Conservation (phyloP, 2,113 vertebrate species). For the Falco punctatus region DNA sequence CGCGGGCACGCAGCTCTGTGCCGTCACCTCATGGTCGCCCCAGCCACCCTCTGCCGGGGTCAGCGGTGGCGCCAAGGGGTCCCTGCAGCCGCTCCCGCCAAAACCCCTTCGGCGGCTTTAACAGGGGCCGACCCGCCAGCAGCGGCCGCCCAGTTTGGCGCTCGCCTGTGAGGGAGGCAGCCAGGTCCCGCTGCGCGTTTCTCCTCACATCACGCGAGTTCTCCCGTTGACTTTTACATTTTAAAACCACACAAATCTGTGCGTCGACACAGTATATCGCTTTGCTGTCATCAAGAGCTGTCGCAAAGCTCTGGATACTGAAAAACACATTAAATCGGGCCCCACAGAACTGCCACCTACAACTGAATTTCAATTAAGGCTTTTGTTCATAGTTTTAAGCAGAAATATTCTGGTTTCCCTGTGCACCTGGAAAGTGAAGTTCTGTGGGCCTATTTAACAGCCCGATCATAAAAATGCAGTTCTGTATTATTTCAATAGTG, state of each 20-base stretch:
- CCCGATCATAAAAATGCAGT: neutral
- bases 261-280: fast-evolving
- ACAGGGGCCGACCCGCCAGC: too few relatives aligned
- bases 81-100: too few relatives aligned
- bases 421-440: neutral
- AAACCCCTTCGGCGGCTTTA: too few relatives aligned
- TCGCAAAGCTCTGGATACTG: neutral
- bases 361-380: too few relatives aligned
- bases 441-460: neutral
- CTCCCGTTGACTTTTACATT: neutral
- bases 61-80: too few relatives aligned
- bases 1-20: too few relatives aligned
- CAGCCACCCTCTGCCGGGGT: too few relatives aligned
- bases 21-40: too few relatives aligned
- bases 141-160: too few relatives aligned
- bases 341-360: neutral
- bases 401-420: neutral
- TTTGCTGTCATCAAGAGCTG: neutral
- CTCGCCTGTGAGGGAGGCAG: too few relatives aligned
- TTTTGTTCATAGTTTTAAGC: neutral
- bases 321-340: neutral
- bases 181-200: too few relatives aligned
- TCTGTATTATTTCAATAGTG: neutral
- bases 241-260: fast-evolving
- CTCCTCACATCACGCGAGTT: too few relatives aligned